Evolutionary conservation across 2,888 invertebrate species (phyloP).

Genomic region (Tetramorium bicarinatum): DNA sequence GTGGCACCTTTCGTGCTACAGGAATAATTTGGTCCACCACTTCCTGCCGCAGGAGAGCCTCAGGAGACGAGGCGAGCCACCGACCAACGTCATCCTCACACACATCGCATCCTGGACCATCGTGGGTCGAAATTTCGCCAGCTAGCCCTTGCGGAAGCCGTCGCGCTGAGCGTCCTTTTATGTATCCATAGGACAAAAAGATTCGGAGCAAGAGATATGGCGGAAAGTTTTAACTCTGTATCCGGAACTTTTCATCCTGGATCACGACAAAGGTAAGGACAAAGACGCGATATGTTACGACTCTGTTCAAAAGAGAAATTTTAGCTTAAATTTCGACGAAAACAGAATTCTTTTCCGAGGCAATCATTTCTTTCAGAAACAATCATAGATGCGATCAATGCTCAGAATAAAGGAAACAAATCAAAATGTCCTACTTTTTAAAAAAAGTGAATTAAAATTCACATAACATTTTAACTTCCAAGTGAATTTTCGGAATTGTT

Average conservation of each 20-base stretch:
- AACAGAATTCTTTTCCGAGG: not conserved
- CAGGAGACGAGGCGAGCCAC: constrained; percentile 73
- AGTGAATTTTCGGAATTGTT: not conserved
- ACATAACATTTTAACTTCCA: not conserved
- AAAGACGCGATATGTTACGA: not conserved
- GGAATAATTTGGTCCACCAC: constrained; percentile 70
- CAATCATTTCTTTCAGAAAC: not conserved
- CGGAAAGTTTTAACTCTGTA: constrained; percentile 22
- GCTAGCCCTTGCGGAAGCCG: constrained; percentile 55
- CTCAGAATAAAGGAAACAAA: not conserved
- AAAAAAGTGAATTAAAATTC: not conserved
- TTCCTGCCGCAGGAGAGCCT: constrained; percentile 74
- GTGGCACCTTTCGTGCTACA: constrained; percentile 62
- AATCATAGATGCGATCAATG: not conserved
- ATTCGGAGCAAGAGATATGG: not conserved
- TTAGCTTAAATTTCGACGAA: constrained; percentile 14
- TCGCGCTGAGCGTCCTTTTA: constrained; percentile 45
- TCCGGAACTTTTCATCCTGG: constrained; percentile 28
- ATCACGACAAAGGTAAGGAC: constrained; percentile 41
- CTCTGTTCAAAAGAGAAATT: constrained; percentile 12
- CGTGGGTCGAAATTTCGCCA: constrained; percentile 71
- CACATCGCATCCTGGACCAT: constrained; percentile 73
- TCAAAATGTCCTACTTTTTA: not conserved
- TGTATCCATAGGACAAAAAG: constrained; percentile 11
- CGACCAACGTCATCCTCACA: constrained; percentile 74